Evolutionary conservation across 2,797 vertebrate species (phyloP).

Genomic region (Tarsius wallacei): DNA sequence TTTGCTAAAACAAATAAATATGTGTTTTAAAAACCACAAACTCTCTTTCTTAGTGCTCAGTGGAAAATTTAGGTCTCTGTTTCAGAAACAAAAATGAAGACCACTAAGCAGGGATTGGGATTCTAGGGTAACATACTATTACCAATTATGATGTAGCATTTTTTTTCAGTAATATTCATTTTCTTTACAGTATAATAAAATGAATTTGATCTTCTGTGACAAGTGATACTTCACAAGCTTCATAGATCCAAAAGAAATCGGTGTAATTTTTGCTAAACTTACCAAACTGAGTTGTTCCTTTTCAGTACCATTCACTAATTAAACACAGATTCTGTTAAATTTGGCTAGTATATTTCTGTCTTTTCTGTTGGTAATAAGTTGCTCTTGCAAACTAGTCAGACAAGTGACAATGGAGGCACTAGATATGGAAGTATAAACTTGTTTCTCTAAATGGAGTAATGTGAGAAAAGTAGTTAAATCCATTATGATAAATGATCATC

Average conservation of each 20-base stretch:
- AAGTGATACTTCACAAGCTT: background rate
- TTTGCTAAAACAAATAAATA: constrained; percentile 34
- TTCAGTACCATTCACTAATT: background rate
- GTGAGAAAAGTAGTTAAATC: constrained; percentile 67
- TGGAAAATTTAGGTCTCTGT: background rate
- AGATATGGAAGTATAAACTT: background rate
- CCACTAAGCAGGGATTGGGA: background rate
- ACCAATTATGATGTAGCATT: background rate
- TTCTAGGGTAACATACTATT: too few relatives aligned
- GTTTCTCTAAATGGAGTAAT: constrained; percentile 31
- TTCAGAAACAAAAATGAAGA: constrained; percentile 25
- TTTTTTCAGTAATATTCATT: constrained; percentile 48
- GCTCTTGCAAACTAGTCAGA: background rate
- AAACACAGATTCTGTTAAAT: too few relatives aligned
- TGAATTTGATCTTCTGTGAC: background rate
- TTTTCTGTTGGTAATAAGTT: background rate
- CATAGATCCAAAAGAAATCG: background rate
- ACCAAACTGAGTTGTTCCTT: background rate
- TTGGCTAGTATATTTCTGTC: background rate
- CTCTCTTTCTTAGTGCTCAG: background rate
- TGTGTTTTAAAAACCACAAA: background rate
- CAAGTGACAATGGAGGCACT: background rate
- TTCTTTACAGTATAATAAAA: background rate
- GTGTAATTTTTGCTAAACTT: background rate
- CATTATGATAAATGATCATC: constrained; percentile 22